Conservation (phyloP, 1,140 invertebrate genomes). For the Chelonus insularis region DNA sequence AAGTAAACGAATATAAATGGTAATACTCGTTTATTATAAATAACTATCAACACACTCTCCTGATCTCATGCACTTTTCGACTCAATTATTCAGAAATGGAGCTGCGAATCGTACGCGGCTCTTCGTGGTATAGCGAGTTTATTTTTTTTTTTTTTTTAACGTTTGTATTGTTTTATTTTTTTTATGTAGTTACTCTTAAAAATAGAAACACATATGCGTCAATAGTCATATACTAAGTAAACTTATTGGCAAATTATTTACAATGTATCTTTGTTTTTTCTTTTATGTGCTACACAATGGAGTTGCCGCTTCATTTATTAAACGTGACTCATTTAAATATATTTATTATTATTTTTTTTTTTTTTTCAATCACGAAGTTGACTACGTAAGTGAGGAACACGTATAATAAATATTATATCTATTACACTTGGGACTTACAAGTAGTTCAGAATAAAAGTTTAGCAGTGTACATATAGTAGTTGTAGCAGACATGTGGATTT, state of each 20-base stretch:
- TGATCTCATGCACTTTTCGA: slow-evolving; percentile 35
- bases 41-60: slow-evolving; percentile 48
- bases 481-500: slow-evolving; percentile 42
- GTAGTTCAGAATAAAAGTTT: slow-evolving; percentile 47
- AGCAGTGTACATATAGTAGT: slow-evolving; percentile 45
- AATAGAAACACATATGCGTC: slow-evolving; percentile 28
- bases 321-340: neutral
- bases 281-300: neutral
- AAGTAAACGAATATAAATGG: slow-evolving; percentile 23
- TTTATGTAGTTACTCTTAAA: slow-evolving; percentile 25
- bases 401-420: slow-evolving; percentile 52
- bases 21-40: slow-evolving; percentile 54
- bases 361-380: slow-evolving; percentile 30
- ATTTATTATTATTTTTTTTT: slow-evolving; percentile 15
- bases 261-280: slow-evolving; percentile 15
- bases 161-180: neutral
- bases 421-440: slow-evolving; percentile 45
- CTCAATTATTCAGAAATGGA: neutral
- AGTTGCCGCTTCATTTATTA: neutral
- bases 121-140: no score
- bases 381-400: slow-evolving; percentile 47
- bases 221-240: slow-evolving; percentile 13
- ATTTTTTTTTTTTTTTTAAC: neutral
- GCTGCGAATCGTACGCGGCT: no score
- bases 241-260: slow-evolving; percentile 30